Evolutionary conservation across 2,888 invertebrate genomes (phyloP), one percentile per base, ranked within the genome.

Genomic region (Diplazon laetatorius): DNA sequence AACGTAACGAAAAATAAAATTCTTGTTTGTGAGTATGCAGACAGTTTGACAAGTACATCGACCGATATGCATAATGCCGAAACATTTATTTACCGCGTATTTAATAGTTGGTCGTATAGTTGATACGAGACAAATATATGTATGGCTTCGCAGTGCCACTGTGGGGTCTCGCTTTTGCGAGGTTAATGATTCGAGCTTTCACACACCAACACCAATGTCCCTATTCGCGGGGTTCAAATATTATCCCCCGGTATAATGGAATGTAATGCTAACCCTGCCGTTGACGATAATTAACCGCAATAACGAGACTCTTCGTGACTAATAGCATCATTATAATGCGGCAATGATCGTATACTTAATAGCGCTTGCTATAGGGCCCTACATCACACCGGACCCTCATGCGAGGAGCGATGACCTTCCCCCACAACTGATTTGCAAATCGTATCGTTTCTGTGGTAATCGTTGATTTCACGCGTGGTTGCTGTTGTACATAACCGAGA

Each of bases 221-320:
- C 37, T 37, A 25, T 52, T 42, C 55, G 20, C 37, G n/a, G 22
- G 48, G 52, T 74, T 74, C 60, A 66, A 70, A 74, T 74, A 70
- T 74, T 78, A 74, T 60, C 65, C 65, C 66, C 39, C 20, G 14
- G 18, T 39, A 66, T 71, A 78, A 78, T 78, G 60, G 65, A 74
- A 69, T 78, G 74, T 62, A 74, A 78, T 70, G 69, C 73, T 69
- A 59, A 74, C 62, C 68, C 59, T 74, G 50, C 65, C 69, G 73
- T 73, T 78, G 73, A 78, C 69, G 73, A 78, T 81, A 81, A 81
- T 82, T 79, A 77, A 59, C 75, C 69, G 71, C 74, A 82, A 78
- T 84, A 81, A 81, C 77, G 65, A 76, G 18, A 22, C 57, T 44
- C 60, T 59, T 65, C 63, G 62, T 84, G 78, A 84, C 74, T 78